Evolutionary conservation across 2,888 invertebrate species (phyloP).

Genomic region (Nymphalis polychloros): DNA sequence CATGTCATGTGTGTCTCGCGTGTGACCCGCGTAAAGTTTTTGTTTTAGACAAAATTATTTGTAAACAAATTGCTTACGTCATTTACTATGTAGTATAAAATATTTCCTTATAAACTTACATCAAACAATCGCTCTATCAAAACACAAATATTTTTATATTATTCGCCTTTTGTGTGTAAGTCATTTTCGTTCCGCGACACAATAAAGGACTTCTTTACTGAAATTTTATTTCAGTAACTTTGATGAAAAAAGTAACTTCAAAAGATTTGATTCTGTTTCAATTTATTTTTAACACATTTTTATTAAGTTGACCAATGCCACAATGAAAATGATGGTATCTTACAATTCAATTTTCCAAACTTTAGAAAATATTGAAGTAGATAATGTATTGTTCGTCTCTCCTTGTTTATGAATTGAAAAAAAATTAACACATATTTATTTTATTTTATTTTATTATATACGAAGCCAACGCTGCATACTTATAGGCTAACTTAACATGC

Average conservation of each 20-base stretch:
- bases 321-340: neutral
- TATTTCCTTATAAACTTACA: neutral
- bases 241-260: neutral
- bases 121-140: slow-evolving; percentile 7
- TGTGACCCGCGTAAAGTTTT: too few relatives aligned
- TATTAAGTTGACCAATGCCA: neutral
- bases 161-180: slow-evolving; percentile 17
- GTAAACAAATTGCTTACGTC: too few relatives aligned
- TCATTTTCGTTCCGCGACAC: slow-evolving; percentile 11
- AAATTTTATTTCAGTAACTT: slow-evolving; percentile 6
- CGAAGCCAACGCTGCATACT: too few relatives aligned
- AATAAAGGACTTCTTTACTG: neutral
- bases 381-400: too few relatives aligned
- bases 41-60: too few relatives aligned
- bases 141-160: slow-evolving; percentile 21
- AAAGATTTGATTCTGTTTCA: neutral
- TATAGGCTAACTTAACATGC: too few relatives aligned
- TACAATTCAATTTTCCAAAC: too few relatives aligned
- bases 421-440: too few relatives aligned
- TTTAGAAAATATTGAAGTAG: too few relatives aligned
- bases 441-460: too few relatives aligned
- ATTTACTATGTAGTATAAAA: neutral
- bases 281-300: neutral
- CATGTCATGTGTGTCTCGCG: too few relatives aligned
- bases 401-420: too few relatives aligned